Evolutionary conservation across 2,113 vertebrate genomes (phyloP).

Genomic region (Boulengeromyrus knoepffleri): DNA sequence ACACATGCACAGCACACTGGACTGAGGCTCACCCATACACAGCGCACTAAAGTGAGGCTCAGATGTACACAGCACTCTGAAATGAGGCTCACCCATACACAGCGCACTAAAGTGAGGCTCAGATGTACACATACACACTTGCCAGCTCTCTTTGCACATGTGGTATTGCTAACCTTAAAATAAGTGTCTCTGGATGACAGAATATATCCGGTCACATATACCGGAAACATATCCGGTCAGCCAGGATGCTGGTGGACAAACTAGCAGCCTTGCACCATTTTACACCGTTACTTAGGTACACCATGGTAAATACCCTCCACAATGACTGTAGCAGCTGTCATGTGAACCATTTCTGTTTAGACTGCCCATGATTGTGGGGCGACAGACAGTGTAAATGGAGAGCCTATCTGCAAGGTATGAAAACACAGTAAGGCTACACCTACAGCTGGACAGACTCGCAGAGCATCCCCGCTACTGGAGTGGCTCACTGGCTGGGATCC

Average conservation of each 20-base stretch:
- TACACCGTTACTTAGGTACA: background rate
- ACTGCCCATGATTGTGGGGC: background rate
- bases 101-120: background rate
- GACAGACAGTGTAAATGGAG: background rate
- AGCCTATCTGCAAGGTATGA: background rate
- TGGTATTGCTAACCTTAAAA: background rate
- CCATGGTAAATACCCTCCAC: background rate
- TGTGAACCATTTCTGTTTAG: background rate
- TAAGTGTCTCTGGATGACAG: background rate
- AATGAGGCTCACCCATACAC: background rate
- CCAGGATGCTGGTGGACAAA: background rate
- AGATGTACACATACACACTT: background rate
- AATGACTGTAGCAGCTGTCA: background rate
- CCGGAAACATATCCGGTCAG: background rate
- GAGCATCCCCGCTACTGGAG: background rate
- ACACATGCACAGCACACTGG: too few species aligned
- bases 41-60: background rate
- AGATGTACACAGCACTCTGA: background rate
- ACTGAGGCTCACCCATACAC: too few species aligned
- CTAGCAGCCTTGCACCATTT: background rate
- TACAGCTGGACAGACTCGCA: background rate
- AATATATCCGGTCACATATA: background rate
- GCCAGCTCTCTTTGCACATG: background rate
- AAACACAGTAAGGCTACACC: background rate
- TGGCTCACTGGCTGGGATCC: slow-evolving; percentile 9